Percentiles rank a stretch among this genome's conserved stretches.
phyloP scores from a whole-genome alignment of 2,888 invertebrate species.

The Aethes cnicana region DNA sequence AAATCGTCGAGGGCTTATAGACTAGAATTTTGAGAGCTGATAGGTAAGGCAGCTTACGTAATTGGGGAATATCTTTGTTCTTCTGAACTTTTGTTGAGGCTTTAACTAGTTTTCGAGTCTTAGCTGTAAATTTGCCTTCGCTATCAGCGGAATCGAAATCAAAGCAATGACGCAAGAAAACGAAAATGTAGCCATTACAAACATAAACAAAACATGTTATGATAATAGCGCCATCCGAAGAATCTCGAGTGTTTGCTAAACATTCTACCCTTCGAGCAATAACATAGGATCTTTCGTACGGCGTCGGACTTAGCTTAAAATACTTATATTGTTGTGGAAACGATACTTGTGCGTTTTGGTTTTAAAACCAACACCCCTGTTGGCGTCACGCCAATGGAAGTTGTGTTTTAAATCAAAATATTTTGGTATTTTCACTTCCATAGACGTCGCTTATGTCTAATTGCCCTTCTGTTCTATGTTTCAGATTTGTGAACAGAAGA shows the following conservation, averaged over 20 bases:
- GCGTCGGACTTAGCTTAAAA: slow-evolving; percentile 65
- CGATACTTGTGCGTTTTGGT: slow-evolving; percentile 79
- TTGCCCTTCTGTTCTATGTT: slow-evolving; percentile 58
- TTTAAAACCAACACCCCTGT: slow-evolving; percentile 79
- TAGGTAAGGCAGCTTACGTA: not conserved
- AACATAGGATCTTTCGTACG: slow-evolving; percentile 67
- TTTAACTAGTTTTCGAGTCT: too few relatives aligned
- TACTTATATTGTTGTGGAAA: slow-evolving; percentile 64
- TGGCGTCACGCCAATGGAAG: slow-evolving; percentile 80
- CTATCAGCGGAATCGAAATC: slow-evolving; percentile 59
- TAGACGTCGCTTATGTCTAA: slow-evolving; percentile 70
- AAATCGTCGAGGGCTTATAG: slow-evolving; percentile 16
- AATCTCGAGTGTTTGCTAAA: slow-evolving; percentile 77
- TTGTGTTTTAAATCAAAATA: slow-evolving; percentile 53
- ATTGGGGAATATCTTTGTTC: too few relatives aligned
- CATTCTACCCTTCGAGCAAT: slow-evolving; percentile 70
- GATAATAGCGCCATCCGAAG: slow-evolving; percentile 79
- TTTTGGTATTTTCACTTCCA: slow-evolving; percentile 63
- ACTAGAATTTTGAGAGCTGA: slow-evolving; percentile 3
- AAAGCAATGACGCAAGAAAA: slow-evolving; percentile 61
- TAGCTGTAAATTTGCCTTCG: too few relatives aligned
- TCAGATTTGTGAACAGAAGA: too few relatives aligned
- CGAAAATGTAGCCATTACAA: slow-evolving; percentile 71
- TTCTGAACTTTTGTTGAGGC: too few relatives aligned
- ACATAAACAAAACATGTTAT: slow-evolving; percentile 79